Conservation (phyloP, 2,888 invertebrate genomes). For the Nudaria mundana region DNA sequence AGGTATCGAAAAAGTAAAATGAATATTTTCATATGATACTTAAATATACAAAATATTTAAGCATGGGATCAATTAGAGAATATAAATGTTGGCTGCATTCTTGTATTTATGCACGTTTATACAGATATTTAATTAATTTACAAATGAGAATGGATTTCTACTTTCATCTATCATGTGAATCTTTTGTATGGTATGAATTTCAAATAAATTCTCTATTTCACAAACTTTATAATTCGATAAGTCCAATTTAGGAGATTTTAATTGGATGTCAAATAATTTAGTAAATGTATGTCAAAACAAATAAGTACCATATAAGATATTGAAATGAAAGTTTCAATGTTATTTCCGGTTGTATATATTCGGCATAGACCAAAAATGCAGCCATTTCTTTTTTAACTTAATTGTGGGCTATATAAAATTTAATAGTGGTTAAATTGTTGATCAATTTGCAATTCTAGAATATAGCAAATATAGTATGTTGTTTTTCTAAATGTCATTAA, state of each 20-base stretch:
- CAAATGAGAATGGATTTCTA: constrained; percentile 14
- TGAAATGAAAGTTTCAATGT: not conserved
- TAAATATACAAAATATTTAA: constrained; percentile 15
- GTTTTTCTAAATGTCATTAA: no score
- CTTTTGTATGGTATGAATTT: constrained; percentile 6
- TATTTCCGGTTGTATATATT: not conserved
- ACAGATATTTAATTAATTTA: constrained; percentile 13
- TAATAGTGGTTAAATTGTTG: no score
- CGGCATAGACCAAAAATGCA: no score
- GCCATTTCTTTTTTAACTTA: no score
- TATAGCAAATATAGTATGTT: constrained; percentile 9
- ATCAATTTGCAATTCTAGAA: constrained; percentile 11
- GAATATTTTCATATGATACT: constrained; percentile 11
- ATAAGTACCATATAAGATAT: constrained; percentile 3
- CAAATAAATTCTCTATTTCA: constrained; percentile 4
- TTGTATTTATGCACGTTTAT: constrained; percentile 19
- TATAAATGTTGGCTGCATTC: constrained; percentile 9
- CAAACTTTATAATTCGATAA: constrained; percentile 6
- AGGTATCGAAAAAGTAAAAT: constrained; percentile 1
- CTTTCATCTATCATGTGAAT: constrained; percentile 16
- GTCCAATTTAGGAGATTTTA: constrained; percentile 2
- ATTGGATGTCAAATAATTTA: constrained; percentile 8
- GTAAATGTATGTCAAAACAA: constrained; percentile 5
- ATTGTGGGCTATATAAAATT: no score
- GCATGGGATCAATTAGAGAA: constrained; percentile 15